Evolutionary conservation across 1,140 invertebrate species (phyloP).

Genomic region (Homarus americanus): DNA sequence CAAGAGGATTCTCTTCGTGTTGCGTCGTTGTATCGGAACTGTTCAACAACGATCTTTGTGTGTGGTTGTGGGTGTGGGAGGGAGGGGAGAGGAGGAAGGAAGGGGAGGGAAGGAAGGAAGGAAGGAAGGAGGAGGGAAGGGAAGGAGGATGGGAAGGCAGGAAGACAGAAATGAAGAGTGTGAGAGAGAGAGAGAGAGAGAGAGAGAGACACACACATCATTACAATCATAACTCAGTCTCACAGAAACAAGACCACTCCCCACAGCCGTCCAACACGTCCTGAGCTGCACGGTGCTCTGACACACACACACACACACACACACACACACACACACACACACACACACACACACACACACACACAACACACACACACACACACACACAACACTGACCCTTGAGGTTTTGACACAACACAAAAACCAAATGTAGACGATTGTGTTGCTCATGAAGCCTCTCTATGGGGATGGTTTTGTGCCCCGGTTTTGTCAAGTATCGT

Average conservation of each 20-base stretch:
- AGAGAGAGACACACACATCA: background rate
- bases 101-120: background rate
- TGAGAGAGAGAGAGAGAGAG: no score
- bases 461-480: constrained; percentile 49
- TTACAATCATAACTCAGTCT: no score
- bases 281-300: background rate
- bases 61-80: background rate
- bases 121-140: background rate
- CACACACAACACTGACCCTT: constrained; percentile 11
- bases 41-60: background rate
- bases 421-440: constrained; percentile 36
- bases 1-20: no score
- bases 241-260: no score
- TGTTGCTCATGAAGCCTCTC: constrained; percentile 19
- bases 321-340: background rate
- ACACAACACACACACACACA: background rate
- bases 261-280: no score
- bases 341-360: constrained; percentile 16
- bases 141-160: background rate
- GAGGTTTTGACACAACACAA: constrained; percentile 35
- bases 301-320: background rate
- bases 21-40: background rate
- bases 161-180: background rate
- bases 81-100: background rate
- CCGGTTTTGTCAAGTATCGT: constrained; percentile 65